phyloP scores from a whole-genome alignment of 2,797 vertebrate genomes.

The Tadarida brasiliensis region DNA sequence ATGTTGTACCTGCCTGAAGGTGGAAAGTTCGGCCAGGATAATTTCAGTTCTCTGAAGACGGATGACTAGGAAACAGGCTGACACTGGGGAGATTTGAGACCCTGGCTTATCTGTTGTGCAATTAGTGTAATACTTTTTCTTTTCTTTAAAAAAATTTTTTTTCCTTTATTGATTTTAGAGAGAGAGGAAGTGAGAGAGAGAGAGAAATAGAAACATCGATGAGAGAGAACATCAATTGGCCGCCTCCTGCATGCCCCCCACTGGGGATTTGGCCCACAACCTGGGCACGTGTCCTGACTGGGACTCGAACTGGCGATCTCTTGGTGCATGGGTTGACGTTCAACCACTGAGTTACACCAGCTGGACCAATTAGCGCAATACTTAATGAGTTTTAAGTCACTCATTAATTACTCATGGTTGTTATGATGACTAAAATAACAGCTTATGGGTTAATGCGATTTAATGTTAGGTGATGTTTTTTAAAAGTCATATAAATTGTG shows the following conservation, averaged over 20 bases:
- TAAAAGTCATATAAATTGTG: not conserved
- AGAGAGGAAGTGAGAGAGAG: too few relatives aligned
- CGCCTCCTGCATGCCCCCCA: too few relatives aligned
- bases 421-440: not conserved
- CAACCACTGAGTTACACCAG: too few relatives aligned
- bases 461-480: slow-evolving; percentile 3
- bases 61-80: not conserved
- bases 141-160: too few relatives aligned
- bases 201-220: too few relatives aligned
- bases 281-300: too few relatives aligned
- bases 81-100: not conserved
- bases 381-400: not conserved
- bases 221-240: too few relatives aligned
- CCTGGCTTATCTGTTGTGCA: not conserved
- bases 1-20: not conserved
- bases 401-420: not conserved
- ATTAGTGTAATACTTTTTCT: not conserved
- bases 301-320: too few relatives aligned
- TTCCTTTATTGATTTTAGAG: too few relatives aligned
- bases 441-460: not conserved
- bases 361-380: not conserved
- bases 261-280: too few relatives aligned
- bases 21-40: not conserved
- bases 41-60: not conserved
- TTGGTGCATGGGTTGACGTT: too few relatives aligned